Evolutionary conservation across 2,113 vertebrate species (phyloP), one percentile per base, ranked within the genome.

Genomic region (Girardinichthys multiradiatus): DNA sequence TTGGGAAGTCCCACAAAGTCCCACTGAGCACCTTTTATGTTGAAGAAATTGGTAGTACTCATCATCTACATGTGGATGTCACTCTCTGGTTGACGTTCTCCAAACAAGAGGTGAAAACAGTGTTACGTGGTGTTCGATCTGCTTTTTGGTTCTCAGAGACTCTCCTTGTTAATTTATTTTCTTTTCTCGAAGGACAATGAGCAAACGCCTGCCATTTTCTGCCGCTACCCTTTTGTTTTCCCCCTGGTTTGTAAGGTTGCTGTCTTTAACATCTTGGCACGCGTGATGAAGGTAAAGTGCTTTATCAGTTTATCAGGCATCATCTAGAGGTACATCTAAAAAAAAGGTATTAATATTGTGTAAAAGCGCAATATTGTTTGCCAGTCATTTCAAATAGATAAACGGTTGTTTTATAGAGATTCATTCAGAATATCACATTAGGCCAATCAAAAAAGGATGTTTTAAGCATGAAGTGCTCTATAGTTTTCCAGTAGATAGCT

Each of bases 161-260:
- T 51, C 4, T 24, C 70, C 2, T 26, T 51, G 1, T 4, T 70
- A 5, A 81, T 29, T 21, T 5, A 0, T 69, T 76, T 24, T 11
- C 0, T 70, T 80, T 77, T 63, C 21, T 72, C 71, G 8, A 51
- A 94, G 93, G 89, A 92, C 45, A 45, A 76, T 0, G 10, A 15
- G 0, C 0, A 54, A 2, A 77, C 71, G 10, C 87, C 90, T 1
- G 76, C 58, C 63, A 88, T 92, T 76, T 94, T 94, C 76, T 93
- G 90, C 68, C 85, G 69, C 65, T 93, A 89, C 64, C 93, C 93
- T 0, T 94, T 94, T 37, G 19, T 92, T 66, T 81, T 93, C 10
- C 75, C 71, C 26, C 79, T 93, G 57, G 3, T 39, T 28, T 72
- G 61, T 60, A 94, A 93, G 64, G 77, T 74, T 19, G 11, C 9